Evolutionary conservation across 2,888 invertebrate species (phyloP).

Genomic region (Drosophila incognita): DNA sequence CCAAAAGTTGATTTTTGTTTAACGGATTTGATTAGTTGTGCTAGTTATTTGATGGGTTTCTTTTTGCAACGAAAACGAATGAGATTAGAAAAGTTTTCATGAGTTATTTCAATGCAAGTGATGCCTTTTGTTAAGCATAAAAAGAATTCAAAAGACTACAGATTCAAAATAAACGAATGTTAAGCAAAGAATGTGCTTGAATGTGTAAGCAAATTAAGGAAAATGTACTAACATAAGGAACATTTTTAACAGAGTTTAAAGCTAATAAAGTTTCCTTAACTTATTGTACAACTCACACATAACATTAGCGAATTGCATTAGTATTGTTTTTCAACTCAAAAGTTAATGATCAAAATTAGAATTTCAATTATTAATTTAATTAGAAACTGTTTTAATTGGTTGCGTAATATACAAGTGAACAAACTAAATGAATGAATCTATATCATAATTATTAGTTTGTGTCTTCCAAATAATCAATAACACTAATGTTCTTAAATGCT

Average conservation of each 20-base stretch:
- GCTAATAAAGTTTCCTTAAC: background rate
- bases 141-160: background rate
- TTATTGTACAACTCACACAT: background rate
- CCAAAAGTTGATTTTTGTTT: slow-evolving; percentile 41
- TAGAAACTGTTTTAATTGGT: background rate
- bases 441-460: background rate
- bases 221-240: background rate
- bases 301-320: background rate
- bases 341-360: background rate
- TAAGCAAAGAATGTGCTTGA: background rate
- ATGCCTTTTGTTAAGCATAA: background rate
- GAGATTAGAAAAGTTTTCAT: slow-evolving; percentile 46
- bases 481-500: slow-evolving; percentile 5
- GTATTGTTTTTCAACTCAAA: background rate
- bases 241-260: background rate
- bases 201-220: background rate
- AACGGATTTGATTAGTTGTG: slow-evolving; percentile 39
- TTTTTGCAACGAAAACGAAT: slow-evolving; percentile 54
- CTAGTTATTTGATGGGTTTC: slow-evolving; percentile 31
- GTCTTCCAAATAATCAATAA: slow-evolving; percentile 37
- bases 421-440: background rate
- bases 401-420: background rate
- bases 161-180: background rate
- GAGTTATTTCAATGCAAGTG: slow-evolving; percentile 42
- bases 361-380: background rate